Conservation (phyloP, 1,140 invertebrate genomes). For the Carposina sasakii region DNA sequence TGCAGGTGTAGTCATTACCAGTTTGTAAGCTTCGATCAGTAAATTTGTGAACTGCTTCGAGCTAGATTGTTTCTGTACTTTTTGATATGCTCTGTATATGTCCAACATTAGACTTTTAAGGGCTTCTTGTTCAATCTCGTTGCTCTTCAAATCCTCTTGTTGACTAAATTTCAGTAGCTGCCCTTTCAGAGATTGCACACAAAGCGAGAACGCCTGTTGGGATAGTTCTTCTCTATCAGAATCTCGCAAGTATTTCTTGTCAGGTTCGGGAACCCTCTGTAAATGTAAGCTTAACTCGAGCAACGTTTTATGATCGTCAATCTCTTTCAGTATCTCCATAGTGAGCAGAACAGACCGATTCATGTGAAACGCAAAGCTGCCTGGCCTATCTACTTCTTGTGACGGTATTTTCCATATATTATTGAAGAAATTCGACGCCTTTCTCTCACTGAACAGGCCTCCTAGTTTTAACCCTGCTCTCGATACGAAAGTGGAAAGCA, state of each 20-base stretch:
- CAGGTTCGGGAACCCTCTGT: conserved; percentile 84
- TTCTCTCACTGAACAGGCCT: conserved; percentile 90
- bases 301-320: conserved; percentile 86
- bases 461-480: conserved; percentile 77
- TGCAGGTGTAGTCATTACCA: conserved; percentile 41
- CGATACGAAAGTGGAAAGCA: conserved; percentile 79
- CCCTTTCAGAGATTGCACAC: conserved; percentile 75
- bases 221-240: conserved; percentile 84
- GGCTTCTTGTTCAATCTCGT: conserved; percentile 57
- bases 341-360: conserved; percentile 86
- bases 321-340: conserved; percentile 85
- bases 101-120: conserved; percentile 74
- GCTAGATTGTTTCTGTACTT: conserved; percentile 72
- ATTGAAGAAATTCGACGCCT: conserved; percentile 91
- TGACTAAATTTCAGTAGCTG: conserved; percentile 62
- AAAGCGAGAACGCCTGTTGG: conserved; percentile 81
- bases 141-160: conserved; percentile 57
- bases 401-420: conserved; percentile 94
- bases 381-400: conserved; percentile 91
- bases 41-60: conserved; percentile 75
- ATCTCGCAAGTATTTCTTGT: conserved; percentile 89
- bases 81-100: conserved; percentile 76
- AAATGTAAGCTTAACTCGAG: conserved; percentile 86
- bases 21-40: conserved; percentile 76
- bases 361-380: conserved; percentile 94